Percentiles rank a stretch among this genome's conserved stretches.
phyloP scores from a whole-genome alignment of 2,888 invertebrate species.

The Sphaerophoria taeniata region DNA sequence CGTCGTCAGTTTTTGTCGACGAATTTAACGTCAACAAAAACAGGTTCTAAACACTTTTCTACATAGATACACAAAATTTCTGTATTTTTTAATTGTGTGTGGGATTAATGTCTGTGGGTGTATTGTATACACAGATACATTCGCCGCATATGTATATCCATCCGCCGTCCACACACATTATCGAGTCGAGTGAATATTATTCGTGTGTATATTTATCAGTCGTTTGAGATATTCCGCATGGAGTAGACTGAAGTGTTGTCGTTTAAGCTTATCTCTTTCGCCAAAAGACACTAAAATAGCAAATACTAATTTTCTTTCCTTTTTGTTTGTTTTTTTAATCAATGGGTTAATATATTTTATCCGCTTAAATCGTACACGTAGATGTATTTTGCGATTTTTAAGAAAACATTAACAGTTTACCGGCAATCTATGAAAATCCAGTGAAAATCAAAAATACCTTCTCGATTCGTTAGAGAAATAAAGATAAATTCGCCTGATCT shows the following conservation, averaged over 20 bases:
- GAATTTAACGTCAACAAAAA: constrained; percentile 61
- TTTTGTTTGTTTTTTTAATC: constrained; percentile 23
- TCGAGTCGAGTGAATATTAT: constrained; percentile 70
- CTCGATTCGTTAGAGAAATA: neutral
- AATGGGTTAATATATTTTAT: constrained; percentile 34
- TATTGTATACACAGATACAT: constrained; percentile 26
- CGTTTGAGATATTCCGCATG: constrained; percentile 78
- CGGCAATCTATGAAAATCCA: constrained; percentile 23
- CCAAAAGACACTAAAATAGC: constrained; percentile 38
- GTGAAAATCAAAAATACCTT: constrained; percentile 3
- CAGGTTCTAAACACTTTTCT: constrained; percentile 53
- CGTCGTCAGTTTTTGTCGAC: neutral
- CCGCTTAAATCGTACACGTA: neutral
- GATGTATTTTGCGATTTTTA: neutral
- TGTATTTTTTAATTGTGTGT: constrained; percentile 21
- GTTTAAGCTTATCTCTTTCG: constrained; percentile 64
- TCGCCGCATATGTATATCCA: constrained; percentile 4
- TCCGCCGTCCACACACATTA: constrained; percentile 45
- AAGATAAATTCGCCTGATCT: constrained; percentile 47
- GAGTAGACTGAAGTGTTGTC: constrained; percentile 73
- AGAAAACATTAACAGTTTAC: neutral
- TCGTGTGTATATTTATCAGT: constrained; percentile 76
- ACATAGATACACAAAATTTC: constrained; percentile 33
- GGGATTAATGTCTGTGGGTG: constrained; percentile 42
- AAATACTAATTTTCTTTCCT: constrained; percentile 56